These are phyloP conservation scores for Caenorhabditis macrosperma DNA, from an alignment of 2,888 invertebrate genomes.

Conservation along the genomic window DNA sequence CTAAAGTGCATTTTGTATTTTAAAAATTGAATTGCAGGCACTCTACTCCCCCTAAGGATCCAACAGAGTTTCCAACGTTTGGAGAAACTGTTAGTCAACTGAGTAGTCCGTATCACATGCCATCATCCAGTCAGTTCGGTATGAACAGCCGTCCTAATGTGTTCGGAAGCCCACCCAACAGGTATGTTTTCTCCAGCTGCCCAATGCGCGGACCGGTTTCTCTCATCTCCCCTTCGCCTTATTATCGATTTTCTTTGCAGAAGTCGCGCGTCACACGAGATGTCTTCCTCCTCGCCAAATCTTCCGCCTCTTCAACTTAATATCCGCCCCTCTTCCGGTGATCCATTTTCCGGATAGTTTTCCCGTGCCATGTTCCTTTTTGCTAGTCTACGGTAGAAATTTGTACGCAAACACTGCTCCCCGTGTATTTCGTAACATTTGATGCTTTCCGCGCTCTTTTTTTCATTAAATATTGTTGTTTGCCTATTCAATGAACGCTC, in stretches of 20 bases:
- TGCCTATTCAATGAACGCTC: not conserved
- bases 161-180: slow-evolving; percentile 65
- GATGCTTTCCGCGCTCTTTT: not conserved
- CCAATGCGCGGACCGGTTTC: too few relatives aligned
- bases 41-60: slow-evolving; percentile 62
- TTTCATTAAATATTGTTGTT: not conserved
- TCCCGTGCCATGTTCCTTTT: not conserved
- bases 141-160: slow-evolving; percentile 56
- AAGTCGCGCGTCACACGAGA: slow-evolving; percentile 25
- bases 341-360: slow-evolving; percentile 37
- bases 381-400: slow-evolving; percentile 23
- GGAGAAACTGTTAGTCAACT: slow-evolving; percentile 63
- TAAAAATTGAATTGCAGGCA: slow-evolving; percentile 21
- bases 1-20: not conserved
- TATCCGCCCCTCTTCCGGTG: slow-evolving; percentile 38
- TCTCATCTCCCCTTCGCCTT: not conserved
- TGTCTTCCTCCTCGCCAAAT: slow-evolving; percentile 11
- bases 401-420: slow-evolving; percentile 23
- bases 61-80: slow-evolving; percentile 68
- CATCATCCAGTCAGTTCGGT: slow-evolving; percentile 5
- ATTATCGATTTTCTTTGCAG: slow-evolving; percentile 18
- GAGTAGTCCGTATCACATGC: slow-evolving; percentile 40
- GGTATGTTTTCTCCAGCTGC: too few relatives aligned
- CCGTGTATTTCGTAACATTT: slow-evolving; percentile 7
- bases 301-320: slow-evolving; percentile 45